These are phyloP conservation scores for Mizuhopecten yessoensis DNA, from an alignment of 1,140 invertebrate genomes.

Conservation along the genomic window DNA sequence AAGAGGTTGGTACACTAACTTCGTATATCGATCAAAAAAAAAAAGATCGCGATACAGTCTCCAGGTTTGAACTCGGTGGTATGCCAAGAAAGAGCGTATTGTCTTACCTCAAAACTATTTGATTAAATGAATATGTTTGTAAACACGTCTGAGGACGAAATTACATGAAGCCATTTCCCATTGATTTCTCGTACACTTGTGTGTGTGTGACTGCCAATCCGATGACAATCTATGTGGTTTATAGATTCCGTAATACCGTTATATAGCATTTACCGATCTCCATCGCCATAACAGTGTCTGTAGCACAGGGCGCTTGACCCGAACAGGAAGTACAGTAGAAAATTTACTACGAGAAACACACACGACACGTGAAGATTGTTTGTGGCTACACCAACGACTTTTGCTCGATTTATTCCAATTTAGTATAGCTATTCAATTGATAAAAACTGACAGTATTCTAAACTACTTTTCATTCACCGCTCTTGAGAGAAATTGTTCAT, in stretches of 20 bases:
- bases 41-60: neutral
- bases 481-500: too few species aligned
- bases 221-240: neutral
- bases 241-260: constrained; percentile 7
- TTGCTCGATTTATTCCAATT: too few species aligned
- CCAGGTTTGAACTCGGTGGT: too few species aligned
- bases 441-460: too few species aligned
- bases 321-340: neutral
- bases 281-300: neutral
- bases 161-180: neutral
- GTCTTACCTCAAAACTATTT: neutral
- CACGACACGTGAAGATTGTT: too few species aligned
- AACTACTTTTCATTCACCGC: too few species aligned
- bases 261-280: neutral
- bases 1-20: neutral
- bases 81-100: neutral
- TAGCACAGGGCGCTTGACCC: neutral
- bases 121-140: neutral
- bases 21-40: neutral
- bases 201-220: neutral
- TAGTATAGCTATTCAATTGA: too few species aligned
- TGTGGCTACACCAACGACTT: too few species aligned
- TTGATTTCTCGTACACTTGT: neutral
- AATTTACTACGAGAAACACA: neutral
- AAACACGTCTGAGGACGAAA: neutral